These are phyloP conservation scores for Microcebus ravelobensis DNA, from an alignment of 2,113 vertebrate genomes.

Conservation along the genomic window DNA sequence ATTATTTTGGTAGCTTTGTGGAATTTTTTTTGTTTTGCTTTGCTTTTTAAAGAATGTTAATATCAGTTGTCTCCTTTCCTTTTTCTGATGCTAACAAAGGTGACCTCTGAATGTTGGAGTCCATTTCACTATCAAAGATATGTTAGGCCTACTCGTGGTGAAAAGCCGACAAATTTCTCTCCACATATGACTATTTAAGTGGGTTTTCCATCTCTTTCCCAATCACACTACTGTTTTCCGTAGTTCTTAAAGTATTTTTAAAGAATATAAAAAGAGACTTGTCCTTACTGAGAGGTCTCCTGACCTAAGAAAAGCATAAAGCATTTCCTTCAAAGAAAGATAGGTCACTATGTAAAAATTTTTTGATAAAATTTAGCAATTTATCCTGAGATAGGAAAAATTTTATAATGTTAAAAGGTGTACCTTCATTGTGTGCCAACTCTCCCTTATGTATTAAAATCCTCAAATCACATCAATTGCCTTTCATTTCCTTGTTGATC, in stretches of 20 bases:
- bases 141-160: background rate
- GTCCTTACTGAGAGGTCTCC: background rate
- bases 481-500: background rate
- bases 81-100: background rate
- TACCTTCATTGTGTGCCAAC: background rate
- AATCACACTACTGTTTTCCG: background rate
- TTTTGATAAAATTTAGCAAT: background rate
- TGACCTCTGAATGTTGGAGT: background rate
- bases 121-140: background rate
- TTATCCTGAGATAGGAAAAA: background rate
- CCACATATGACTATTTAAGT: background rate
- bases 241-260: background rate
- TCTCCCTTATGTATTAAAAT: background rate
- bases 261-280: background rate
- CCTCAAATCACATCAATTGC: background rate
- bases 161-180: background rate
- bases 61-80: background rate
- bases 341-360: background rate
- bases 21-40: background rate
- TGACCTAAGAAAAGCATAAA: background rate
- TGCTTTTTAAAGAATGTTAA: background rate
- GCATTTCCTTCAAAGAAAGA: background rate
- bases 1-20: background rate
- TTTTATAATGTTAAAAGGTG: background rate
- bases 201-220: background rate